Conservation (phyloP, 2,888 invertebrate genomes). For the Troides oblongomaculatus region DNA sequence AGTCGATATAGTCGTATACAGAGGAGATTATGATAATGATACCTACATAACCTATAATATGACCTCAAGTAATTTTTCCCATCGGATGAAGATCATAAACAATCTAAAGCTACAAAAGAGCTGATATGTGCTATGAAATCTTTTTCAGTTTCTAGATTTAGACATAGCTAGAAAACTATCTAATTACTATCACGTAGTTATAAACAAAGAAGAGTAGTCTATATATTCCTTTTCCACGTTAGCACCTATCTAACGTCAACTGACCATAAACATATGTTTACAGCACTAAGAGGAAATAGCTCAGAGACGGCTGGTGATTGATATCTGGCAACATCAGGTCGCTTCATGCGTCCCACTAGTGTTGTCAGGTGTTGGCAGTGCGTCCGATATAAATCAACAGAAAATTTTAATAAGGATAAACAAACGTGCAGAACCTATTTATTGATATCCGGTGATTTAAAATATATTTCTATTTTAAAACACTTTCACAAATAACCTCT, state of each 20-base stretch:
- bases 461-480: conserved; percentile 20
- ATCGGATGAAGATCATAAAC: background rate
- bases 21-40: background rate
- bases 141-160: no score
- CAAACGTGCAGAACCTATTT: conserved; percentile 28
- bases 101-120: background rate
- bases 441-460: conserved; percentile 13
- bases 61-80: background rate
- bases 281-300: conserved; percentile 24
- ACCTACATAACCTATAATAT: background rate
- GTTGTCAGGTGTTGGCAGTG: conserved; percentile 46
- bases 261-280: conserved; percentile 9
- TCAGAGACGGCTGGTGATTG: conserved; percentile 22
- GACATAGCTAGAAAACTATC: no score
- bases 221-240: no score
- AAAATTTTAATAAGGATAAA: conserved; percentile 38
- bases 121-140: no score
- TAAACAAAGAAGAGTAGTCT: no score
- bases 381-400: conserved; percentile 45
- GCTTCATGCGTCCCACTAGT: background rate
- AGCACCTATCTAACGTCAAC: background rate
- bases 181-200: no score
- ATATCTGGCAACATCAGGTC: conserved; percentile 23
- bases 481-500: background rate
- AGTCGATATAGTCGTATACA: no score